These are phyloP conservation scores for Chaetodon trifascialis DNA, from an alignment of 2,113 vertebrate species.

Conservation along the genomic window DNA sequence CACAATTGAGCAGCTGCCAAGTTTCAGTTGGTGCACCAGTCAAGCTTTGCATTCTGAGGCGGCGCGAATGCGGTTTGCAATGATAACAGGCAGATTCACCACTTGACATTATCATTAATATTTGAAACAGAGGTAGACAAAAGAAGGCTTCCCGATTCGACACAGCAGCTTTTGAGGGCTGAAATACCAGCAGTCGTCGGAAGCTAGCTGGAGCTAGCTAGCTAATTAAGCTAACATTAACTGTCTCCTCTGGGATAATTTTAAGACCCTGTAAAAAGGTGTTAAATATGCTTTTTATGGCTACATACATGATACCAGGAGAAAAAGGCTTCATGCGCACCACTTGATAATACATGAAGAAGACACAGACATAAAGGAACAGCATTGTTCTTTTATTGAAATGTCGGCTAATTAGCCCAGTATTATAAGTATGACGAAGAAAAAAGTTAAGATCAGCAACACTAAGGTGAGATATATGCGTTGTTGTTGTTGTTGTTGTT, in stretches of 20 bases:
- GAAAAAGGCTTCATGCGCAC: too few species aligned
- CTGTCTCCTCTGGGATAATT: neutral
- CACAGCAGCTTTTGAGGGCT: neutral
- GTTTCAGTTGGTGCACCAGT: slow-evolving; percentile 4
- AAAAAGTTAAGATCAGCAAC: neutral
- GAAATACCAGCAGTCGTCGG: neutral
- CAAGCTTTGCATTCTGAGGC: neutral
- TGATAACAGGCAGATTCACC: neutral
- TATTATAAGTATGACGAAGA: neutral
- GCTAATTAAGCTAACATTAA: neutral
- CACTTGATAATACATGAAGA: neutral
- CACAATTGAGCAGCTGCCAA: slow-evolving; percentile 20
- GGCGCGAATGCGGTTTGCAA: neutral
- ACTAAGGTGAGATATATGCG: neutral
- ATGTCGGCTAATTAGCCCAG: neutral
- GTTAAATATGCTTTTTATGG: neutral
- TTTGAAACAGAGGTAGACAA: neutral
- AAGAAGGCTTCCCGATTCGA: neutral
- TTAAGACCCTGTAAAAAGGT: too few species aligned
- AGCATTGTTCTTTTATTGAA: neutral
- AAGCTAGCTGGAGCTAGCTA: neutral
- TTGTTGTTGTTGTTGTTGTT: neutral
- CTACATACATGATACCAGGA: neutral
- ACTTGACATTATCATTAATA: neutral
- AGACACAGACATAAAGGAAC: neutral